Percentiles rank a stretch among this genome's conserved stretches.
phyloP scores from a whole-genome alignment of 2,797 vertebrate species.

The Leucoraja ocellata region DNA sequence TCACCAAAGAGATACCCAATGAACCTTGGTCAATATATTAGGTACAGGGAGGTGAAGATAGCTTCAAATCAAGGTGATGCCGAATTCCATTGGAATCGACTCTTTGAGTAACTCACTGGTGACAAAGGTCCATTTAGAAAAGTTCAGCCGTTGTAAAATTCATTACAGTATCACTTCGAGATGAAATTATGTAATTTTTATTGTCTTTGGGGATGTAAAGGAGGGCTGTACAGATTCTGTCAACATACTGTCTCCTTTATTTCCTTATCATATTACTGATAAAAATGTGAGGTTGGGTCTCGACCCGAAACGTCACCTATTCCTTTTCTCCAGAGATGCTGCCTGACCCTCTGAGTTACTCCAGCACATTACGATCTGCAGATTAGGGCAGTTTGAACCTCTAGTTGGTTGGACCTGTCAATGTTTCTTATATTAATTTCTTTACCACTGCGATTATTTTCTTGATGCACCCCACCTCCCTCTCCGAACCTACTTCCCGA shows the following conservation, averaged over 20 bases:
- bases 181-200: constrained; percentile 72
- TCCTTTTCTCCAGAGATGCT: no score
- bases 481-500: background rate
- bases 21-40: constrained; percentile 85
- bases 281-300: no score
- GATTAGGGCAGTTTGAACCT: constrained; percentile 67
- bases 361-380: constrained; percentile 66
- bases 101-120: constrained; percentile 61
- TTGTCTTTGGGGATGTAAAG: constrained; percentile 74
- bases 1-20: constrained; percentile 78
- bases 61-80: constrained; percentile 69
- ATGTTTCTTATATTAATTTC: constrained; percentile 59
- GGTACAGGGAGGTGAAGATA: constrained; percentile 72
- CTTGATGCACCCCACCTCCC: background rate
- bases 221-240: constrained; percentile 75
- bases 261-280: constrained; percentile 61
- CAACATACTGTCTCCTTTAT: constrained; percentile 85
- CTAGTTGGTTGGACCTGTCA: constrained; percentile 59
- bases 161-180: constrained; percentile 83
- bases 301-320: no score
- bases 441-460: constrained; percentile 47
- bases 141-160: constrained; percentile 94
- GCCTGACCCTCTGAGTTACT: no score
- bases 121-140: constrained; percentile 76
- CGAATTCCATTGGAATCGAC: constrained; percentile 84